These are phyloP conservation scores for Drosophila pegasa DNA, from an alignment of 2,888 invertebrate species.

Conservation along the genomic window DNA sequence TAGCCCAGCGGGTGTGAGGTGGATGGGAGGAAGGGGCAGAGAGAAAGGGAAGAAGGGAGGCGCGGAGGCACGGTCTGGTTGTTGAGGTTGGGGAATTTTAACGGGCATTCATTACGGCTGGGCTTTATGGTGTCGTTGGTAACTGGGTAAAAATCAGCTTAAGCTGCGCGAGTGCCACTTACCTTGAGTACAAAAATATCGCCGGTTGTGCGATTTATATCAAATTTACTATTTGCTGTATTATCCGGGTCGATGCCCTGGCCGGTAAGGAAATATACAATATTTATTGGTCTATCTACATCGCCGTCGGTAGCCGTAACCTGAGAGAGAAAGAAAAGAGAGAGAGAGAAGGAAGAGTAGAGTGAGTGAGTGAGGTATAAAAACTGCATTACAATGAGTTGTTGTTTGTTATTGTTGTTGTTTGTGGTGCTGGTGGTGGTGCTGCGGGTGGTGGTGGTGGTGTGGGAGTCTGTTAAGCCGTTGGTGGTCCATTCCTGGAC, in stretches of 20 bases:
- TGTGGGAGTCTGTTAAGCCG: slow-evolving; percentile 38
- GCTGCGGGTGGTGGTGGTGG: background rate
- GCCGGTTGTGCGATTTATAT: slow-evolving; percentile 97
- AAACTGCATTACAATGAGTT: slow-evolving; percentile 50
- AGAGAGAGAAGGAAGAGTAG: slow-evolving; percentile 18
- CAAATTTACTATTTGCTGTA: slow-evolving; percentile 97
- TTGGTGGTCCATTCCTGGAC: slow-evolving; percentile 47
- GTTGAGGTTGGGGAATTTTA: slow-evolving; percentile 41
- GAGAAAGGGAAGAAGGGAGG: background rate
- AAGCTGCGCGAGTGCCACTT: slow-evolving; percentile 80
- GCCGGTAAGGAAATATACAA: slow-evolving; percentile 98
- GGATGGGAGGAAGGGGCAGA: background rate
- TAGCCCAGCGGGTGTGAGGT: slow-evolving; percentile 2
- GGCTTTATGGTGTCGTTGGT: slow-evolving; percentile 30
- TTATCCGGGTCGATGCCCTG: slow-evolving; percentile 98
- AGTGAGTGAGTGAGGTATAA: slow-evolving; percentile 12
- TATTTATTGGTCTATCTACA: slow-evolving; percentile 96
- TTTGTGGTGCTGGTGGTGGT: background rate
- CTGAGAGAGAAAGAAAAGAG: slow-evolving; percentile 85
- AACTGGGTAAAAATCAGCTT: slow-evolving; percentile 28
- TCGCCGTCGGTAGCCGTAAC: slow-evolving; percentile 99
- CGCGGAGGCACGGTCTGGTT: background rate
- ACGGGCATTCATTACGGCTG: slow-evolving; percentile 47
- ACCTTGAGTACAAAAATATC: slow-evolving; percentile 98
- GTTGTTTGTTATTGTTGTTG: no score